phyloP scores from a whole-genome alignment of 2,113 vertebrate species.

The Amia ocellicauda region DNA sequence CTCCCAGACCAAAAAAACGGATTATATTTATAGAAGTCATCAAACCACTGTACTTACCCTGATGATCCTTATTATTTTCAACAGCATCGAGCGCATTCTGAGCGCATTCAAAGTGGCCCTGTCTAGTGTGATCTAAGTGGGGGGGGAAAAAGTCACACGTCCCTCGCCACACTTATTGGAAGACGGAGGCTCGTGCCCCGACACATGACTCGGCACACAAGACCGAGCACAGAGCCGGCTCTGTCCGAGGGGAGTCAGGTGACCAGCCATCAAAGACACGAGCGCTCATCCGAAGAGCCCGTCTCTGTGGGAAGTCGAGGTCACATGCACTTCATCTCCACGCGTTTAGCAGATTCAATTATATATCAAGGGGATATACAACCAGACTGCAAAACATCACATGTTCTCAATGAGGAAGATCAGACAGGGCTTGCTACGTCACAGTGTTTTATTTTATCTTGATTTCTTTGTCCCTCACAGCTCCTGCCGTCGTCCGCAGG shows the following conservation, averaged over 20 bases:
- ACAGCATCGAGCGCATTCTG: neutral
- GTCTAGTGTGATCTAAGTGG: too few relatives aligned
- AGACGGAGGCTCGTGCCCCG: neutral
- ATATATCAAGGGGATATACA: neutral
- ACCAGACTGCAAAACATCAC: constrained; percentile 24
- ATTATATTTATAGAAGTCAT: too few relatives aligned
- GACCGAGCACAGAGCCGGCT: neutral
- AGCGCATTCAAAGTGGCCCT: neutral
- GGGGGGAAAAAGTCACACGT: too few relatives aligned
- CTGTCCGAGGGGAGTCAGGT: neutral
- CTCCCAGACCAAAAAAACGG: too few relatives aligned
- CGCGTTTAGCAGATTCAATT: constrained; percentile 16
- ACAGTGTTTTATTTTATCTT: neutral
- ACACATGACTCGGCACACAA: neutral
- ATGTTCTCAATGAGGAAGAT: neutral
- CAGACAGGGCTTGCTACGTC: neutral
- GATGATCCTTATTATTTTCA: neutral
- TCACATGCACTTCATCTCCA: constrained; percentile 25
- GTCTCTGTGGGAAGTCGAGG: neutral
- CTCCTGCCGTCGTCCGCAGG: too few relatives aligned
- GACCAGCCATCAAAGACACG: constrained; percentile 8
- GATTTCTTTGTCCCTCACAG: neutral
- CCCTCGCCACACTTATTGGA: too few relatives aligned
- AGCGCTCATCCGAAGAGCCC: neutral
- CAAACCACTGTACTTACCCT: too few relatives aligned